These are phyloP conservation scores for Sphinx pinastri DNA, from an alignment of 2,888 invertebrate genomes.

Conservation along the genomic window DNA sequence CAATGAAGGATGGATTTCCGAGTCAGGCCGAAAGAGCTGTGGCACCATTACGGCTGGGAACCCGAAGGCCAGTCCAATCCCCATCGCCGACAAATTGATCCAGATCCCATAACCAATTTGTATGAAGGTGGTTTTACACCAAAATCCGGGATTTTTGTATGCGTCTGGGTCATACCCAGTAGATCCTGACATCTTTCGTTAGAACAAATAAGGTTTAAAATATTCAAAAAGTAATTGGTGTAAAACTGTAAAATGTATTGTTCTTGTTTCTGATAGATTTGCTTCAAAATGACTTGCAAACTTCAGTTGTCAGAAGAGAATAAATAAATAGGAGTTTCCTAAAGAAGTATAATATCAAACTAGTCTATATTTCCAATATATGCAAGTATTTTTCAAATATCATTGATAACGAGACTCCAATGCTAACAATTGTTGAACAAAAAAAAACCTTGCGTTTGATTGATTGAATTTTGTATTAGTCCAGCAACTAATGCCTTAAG, in stretches of 20 bases:
- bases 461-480: too few species aligned
- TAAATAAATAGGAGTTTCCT: too few species aligned
- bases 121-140: conserved; percentile 54
- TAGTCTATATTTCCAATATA: too few species aligned
- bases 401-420: too few species aligned
- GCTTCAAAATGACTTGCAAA: too few species aligned
- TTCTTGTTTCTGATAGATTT: neutral
- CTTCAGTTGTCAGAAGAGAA: too few species aligned
- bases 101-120: conserved; percentile 63
- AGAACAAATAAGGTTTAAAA: neutral
- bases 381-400: too few species aligned
- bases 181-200: neutral
- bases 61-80: conserved; percentile 85
- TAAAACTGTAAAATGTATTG: neutral
- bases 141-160: conserved; percentile 51
- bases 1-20: conserved; percentile 66
- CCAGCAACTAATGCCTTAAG: too few species aligned
- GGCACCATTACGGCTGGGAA: conserved; percentile 85
- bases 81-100: conserved; percentile 82
- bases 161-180: neutral
- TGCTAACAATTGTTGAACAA: too few species aligned
- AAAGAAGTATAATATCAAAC: too few species aligned
- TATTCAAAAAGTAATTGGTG: too few species aligned
- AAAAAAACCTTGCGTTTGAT: too few species aligned
- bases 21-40: conserved; percentile 71